Evolutionary conservation across 2,888 invertebrate species (phyloP).

Genomic region (Anorthoa munda): DNA sequence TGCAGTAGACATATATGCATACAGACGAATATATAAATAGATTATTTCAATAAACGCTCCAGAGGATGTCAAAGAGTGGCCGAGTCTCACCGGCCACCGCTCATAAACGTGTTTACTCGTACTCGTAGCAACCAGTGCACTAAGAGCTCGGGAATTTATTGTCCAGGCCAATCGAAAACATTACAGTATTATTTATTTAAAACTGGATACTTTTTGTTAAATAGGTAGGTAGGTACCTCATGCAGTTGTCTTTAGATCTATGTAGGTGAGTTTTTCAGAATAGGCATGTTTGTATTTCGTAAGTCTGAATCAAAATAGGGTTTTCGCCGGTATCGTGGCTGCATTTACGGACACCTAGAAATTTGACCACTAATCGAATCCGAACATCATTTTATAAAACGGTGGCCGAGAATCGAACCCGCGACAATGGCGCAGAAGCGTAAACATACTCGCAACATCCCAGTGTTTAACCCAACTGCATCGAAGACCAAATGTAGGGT

Average conservation of each 20-base stretch:
- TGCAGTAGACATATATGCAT: constrained; percentile 52
- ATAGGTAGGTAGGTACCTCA: not conserved
- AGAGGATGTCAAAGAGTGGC: constrained; percentile 68
- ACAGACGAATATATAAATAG: constrained; percentile 67
- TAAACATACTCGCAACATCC: not conserved
- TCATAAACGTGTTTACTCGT: constrained; percentile 72
- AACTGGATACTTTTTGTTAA: constrained; percentile 19
- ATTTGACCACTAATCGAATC: not conserved
- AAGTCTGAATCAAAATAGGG: not conserved
- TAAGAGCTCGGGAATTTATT: constrained; percentile 60
- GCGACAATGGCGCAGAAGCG: not conserved
- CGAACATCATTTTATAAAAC: not conserved
- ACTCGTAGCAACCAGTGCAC: constrained; percentile 47
- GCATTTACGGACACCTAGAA: not conserved
- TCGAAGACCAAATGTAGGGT: not conserved
- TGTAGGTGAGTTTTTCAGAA: not conserved
- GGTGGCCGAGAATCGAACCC: not conserved
- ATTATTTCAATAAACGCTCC: constrained; percentile 67
- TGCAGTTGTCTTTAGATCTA: too few species aligned
- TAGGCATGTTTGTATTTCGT: not conserved
- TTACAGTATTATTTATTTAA: constrained; percentile 55
- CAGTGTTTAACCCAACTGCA: not conserved
- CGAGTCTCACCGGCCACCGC: constrained; percentile 26
- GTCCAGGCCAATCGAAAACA: constrained; percentile 63
- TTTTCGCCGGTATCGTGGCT: too few species aligned